Conservation (phyloP, 2,888 invertebrate genomes). For the Xiphydria camelus region DNA sequence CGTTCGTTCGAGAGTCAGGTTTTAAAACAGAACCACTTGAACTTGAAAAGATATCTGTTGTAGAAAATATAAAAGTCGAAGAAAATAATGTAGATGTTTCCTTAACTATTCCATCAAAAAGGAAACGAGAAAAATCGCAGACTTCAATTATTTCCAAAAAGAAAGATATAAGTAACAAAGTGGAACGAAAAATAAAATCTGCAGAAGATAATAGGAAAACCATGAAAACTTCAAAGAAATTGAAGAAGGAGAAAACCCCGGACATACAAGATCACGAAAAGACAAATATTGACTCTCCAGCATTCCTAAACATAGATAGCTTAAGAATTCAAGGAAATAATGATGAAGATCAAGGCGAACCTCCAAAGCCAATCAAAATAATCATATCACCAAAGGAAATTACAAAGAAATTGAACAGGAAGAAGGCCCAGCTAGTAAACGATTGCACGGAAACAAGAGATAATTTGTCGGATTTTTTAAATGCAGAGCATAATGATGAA, state of each 20-base stretch:
- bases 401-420: not conserved
- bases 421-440: not conserved
- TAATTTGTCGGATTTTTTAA: not conserved
- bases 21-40: too few relatives aligned
- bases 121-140: too few relatives aligned
- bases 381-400: not conserved
- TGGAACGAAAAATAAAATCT: too few relatives aligned
- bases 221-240: not conserved
- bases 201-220: conserved; percentile 3
- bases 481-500: not conserved
- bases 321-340: not conserved
- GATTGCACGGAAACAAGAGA: not conserved
- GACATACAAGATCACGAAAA: not conserved
- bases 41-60: too few relatives aligned
- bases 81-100: too few relatives aligned
- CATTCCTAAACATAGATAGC: not conserved
- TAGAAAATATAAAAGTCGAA: too few relatives aligned
- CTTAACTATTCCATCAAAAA: too few relatives aligned
- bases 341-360: not conserved
- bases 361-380: not conserved
- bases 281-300: not conserved
- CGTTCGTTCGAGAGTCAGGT: too few relatives aligned
- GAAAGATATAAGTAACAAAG: too few relatives aligned
- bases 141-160: too few relatives aligned
- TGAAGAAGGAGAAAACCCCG: not conserved